phyloP scores from a whole-genome alignment of 1,140 invertebrate species.

The Tribolium madens region DNA sequence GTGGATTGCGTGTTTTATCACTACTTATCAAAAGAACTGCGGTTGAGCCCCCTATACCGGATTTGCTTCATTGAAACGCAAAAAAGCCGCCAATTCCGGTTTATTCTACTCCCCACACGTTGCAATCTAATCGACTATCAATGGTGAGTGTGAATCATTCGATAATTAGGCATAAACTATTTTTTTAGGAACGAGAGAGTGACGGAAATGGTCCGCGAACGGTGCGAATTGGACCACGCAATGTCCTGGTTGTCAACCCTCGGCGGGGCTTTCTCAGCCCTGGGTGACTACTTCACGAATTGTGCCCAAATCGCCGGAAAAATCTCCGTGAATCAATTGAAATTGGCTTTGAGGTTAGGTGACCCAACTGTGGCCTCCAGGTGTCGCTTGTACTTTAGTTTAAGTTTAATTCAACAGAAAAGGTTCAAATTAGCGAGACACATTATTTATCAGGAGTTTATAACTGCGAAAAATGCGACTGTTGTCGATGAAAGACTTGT shows the following conservation, averaged over 20 bases:
- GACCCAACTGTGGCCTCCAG: conserved; percentile 83
- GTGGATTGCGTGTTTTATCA: conserved; percentile 11
- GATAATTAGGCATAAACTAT: background rate
- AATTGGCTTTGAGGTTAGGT: conserved; percentile 81
- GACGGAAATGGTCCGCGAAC: conserved; percentile 69
- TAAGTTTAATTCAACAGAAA: conserved; percentile 88
- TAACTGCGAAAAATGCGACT: conserved; percentile 67
- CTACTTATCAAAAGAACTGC: conserved; percentile 9
- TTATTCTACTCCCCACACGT: conserved; percentile 68
- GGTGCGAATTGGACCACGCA: conserved; percentile 83
- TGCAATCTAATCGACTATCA: conserved; percentile 76
- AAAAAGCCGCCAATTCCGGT: background rate
- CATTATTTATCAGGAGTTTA: conserved; percentile 77
- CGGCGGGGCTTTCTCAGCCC: conserved; percentile 92
- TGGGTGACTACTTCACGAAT: conserved; percentile 85
- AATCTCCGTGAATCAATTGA: conserved; percentile 87
- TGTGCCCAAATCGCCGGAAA: conserved; percentile 88
- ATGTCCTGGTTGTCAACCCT: conserved; percentile 97
- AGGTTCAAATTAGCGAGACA: conserved; percentile 73
- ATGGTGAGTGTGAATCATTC: conserved; percentile 68
- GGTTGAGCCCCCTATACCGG: background rate
- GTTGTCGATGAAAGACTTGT: conserved; percentile 73
- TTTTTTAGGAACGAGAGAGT: conserved; percentile 56
- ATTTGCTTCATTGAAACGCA: background rate
- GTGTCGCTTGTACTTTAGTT: conserved; percentile 87